Evolutionary conservation across 64 coral and sea anemone species (phyloP).

Genomic region (Acropora yongei): DNA sequence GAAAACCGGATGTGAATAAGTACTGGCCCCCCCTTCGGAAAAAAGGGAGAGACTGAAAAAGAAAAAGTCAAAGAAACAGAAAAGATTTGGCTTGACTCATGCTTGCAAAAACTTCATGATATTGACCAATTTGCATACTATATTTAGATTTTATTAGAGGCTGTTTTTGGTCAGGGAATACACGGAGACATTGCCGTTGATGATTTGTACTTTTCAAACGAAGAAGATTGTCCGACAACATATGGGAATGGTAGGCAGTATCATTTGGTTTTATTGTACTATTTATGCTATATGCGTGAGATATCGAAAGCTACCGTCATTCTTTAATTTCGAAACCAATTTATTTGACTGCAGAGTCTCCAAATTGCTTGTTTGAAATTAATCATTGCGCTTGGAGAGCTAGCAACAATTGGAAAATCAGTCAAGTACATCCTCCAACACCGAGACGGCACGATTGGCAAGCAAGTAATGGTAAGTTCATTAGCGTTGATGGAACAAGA

Average conservation of each 20-base stretch:
- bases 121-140: neutral
- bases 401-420: neutral
- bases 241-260: constrained; percentile 1
- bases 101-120: too few relatives aligned
- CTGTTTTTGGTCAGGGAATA: constrained; percentile 31
- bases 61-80: too few relatives aligned
- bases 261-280: neutral
- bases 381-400: constrained; percentile 40
- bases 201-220: constrained; percentile 19
- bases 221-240: neutral
- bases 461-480: neutral
- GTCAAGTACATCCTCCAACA: neutral
- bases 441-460: neutral
- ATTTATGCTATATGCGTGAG: neutral
- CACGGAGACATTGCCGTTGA: constrained; percentile 60
- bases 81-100: too few relatives aligned
- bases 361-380: constrained; percentile 26
- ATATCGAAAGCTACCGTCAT: too few relatives aligned
- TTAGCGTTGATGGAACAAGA: neutral
- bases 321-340: too few relatives aligned
- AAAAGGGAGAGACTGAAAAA: too few relatives aligned
- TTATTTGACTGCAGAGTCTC: neutral
- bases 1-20: too few relatives aligned
- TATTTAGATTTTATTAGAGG: constrained; percentile 50
- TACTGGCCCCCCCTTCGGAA: too few relatives aligned